Percentiles rank a stretch among this genome's conserved stretches.
Evolutionary conservation across 2,113 vertebrate species (phyloP).

Genomic region (Myrmecobius fasciatus): DNA sequence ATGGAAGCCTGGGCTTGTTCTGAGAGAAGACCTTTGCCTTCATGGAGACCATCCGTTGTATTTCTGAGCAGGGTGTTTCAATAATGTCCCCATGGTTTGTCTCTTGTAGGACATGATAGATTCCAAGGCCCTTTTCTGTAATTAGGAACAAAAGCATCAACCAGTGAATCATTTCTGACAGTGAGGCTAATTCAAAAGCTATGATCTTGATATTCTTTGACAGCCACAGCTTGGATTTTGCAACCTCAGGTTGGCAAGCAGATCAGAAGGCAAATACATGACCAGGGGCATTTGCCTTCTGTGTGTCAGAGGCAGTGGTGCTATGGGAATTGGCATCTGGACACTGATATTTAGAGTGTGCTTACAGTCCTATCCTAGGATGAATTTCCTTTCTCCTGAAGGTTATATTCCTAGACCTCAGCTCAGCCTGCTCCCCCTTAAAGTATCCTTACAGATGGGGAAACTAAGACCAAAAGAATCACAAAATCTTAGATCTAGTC

Average conservation of each 20-base stretch:
- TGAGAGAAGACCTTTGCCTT: not conserved
- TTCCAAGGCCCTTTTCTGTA: not conserved
- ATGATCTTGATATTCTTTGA: not conserved
- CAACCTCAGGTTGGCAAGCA: not conserved
- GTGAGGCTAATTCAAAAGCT: not conserved
- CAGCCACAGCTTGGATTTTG: not conserved
- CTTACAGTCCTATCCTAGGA: not conserved
- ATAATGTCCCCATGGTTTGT: not conserved
- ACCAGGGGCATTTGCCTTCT: not conserved
- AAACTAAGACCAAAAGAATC: too few relatives aligned
- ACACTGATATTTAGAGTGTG: not conserved
- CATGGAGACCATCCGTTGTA: not conserved
- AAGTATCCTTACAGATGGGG: not conserved
- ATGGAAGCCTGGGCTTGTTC: not conserved
- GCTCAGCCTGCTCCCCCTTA: not conserved
- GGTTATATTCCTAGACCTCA: not conserved
- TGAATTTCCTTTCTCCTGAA: not conserved
- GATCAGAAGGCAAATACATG: not conserved
- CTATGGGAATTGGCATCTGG: not conserved
- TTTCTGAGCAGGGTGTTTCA: not conserved
- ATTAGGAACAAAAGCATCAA: not conserved
- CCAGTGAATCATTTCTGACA: not conserved
- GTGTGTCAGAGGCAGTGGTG: not conserved
- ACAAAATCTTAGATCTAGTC: too few relatives aligned
- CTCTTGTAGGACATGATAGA: not conserved